Base-by-base conservation (phyloP, 1,140 invertebrate genomes). In the Wasmannia auropunctata region DNA sequence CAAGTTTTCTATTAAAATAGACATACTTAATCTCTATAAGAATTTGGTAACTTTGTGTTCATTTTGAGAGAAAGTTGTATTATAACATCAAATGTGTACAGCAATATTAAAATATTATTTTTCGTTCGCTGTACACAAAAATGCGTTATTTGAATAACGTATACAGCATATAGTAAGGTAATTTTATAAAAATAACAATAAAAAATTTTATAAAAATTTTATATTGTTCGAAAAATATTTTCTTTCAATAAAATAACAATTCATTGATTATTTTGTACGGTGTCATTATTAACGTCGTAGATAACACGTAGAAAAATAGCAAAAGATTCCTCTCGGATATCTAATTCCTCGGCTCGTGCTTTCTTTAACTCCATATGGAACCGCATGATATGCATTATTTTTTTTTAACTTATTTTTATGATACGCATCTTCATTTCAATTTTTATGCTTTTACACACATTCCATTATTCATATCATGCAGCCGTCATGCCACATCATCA, bases 271-370 rank as follows among this genome's bases (percentile, higher is more conserved):
- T 60, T 51, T 58, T 62, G 67, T 89, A 85, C 74, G 80, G 31
- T 76, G 49, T 88, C 34, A 67, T 46, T 88, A 69, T 86, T 72
- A 54, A 54, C 8, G 1, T 88, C 16, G 31, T 34, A 60, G 51
- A 22, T 62, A 83, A 87, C 54, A 76, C 16, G 62, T 90, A 88
- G 37, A 87, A 92, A 86, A 88, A 90, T 88, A 87, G 83, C 79
- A 88, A 88, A 88, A 76, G 75, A 87, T 90, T 63, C 67, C 80
- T 31, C 6, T n/a, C 60, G 14, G 40, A 51, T 77, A 85, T 87
- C 49, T 46, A 37, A 88, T 75, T 40, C 76, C 69, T 58, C 72
- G 51, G 43, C 16, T 46, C 19, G 16, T 72, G 19, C 19, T n/a
- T 11, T 25, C 25, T 6, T 43, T 37, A 5, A 22, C 5, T 6